Percentiles rank a stretch among this genome's conserved stretches.
Evolutionary conservation across 2,888 invertebrate genomes (phyloP).

Genomic region (Scaptomyza tumidula): DNA sequence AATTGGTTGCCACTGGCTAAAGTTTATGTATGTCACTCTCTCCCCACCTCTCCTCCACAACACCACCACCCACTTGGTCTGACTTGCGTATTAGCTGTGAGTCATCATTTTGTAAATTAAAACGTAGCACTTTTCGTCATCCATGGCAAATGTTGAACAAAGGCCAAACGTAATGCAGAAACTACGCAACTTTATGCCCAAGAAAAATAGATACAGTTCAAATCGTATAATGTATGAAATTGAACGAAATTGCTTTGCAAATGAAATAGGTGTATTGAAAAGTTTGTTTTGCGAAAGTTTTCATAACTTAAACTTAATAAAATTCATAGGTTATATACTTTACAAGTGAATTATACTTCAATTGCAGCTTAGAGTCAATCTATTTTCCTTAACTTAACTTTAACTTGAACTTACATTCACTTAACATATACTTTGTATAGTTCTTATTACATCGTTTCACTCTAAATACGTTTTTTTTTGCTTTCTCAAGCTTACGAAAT

Average conservation of each 20-base stretch:
- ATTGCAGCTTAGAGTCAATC: neutral
- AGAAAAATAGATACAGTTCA: too few species aligned
- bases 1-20: conserved; percentile 18
- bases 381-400: neutral
- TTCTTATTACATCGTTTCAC: neutral
- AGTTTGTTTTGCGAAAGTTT: neutral
- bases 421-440: too few species aligned
- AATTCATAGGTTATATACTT: neutral
- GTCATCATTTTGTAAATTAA: conserved; percentile 34
- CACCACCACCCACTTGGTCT: neutral
- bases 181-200: too few species aligned
- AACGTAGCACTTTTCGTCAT: conserved; percentile 13
- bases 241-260: neutral
- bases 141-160: neutral
- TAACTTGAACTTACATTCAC: too few species aligned
- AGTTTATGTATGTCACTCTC: conserved; percentile 13
- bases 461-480: neutral
- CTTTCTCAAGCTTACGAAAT: neutral
- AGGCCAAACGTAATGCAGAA: too few species aligned
- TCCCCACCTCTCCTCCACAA: too few species aligned
- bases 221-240: neutral
- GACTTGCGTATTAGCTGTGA: conserved; percentile 1
- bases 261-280: neutral
- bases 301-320: neutral
- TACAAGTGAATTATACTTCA: neutral